Evolutionary conservation across 1,140 invertebrate species (phyloP), one percentile per base, ranked within the genome.

Genomic region (Eubasilissa regina): DNA sequence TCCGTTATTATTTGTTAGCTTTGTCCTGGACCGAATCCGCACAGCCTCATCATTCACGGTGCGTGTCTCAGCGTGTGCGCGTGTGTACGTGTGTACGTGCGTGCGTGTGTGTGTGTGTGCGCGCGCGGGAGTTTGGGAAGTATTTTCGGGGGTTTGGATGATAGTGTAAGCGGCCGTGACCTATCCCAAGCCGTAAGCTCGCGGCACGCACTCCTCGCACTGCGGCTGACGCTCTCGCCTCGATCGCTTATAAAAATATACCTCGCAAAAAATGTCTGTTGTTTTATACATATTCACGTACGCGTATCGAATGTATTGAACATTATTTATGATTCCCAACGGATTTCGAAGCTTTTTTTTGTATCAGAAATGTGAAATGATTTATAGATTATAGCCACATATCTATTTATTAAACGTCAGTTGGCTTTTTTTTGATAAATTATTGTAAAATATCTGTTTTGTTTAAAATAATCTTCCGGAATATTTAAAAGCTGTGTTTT

Each of bases 91-190:
- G 51, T 12, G 21, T n/a, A n/a, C n/a, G n/a, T n/a, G n/a, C n/a
- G n/a, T 25, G 48, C 15, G 70, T 55, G 70, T 43, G 51, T 4
- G 21, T 55, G 51, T 15, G 70, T 44, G 21, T 10, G 56, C 10
- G 56, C 17, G 56, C 19, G 56, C 10, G 13, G n/a, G 51, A 70
- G 66, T 51, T 51, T 48, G 45, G 66, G 35, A 74, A 68, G 64
- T 68, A 55, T 19, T 51, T 74, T 74, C 15, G 35, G 70, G 66
- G 70, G 45, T 51, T n/a, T 51, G 51, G 43, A 74, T 74, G 43
- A 74, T 56, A 53, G 56, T 60, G 58, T 77, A 51, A 66, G 75
- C 45, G 44, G 45, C 75, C 75, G 47, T 66, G 75, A 77, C 75
- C 75, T 77, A 77, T 77, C 75, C 75, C 60, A 77, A 75, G 58